A percentile compares a stretch with the other conserved stretches of the same genome.
Evolutionary conservation across 2,797 vertebrate genomes (phyloP).

Genomic region (Malacoraja senta): DNA sequence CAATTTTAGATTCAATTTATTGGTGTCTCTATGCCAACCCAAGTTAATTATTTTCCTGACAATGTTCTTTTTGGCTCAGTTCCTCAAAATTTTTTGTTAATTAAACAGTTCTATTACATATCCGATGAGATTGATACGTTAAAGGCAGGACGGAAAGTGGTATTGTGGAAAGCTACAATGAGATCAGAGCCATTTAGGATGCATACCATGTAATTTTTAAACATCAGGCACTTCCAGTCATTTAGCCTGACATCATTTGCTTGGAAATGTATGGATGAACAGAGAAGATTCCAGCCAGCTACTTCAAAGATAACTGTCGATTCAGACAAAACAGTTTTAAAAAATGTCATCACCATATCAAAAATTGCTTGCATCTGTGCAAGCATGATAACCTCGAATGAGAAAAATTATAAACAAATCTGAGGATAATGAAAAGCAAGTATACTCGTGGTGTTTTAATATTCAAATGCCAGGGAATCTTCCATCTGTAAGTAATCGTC

Average conservation of each 20-base stretch:
- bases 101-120: not conserved
- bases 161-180: no score
- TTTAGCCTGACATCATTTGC: not conserved
- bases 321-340: conserved; percentile 9
- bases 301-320: not conserved
- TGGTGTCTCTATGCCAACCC: not conserved
- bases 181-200: not conserved
- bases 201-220: not conserved
- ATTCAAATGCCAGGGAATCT: conserved; percentile 10
- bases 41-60: not conserved
- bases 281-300: not conserved
- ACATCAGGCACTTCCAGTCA: not conserved
- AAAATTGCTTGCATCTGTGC: not conserved
- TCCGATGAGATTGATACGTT: not conserved
- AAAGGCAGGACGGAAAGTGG: not conserved
- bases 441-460: conserved; percentile 7
- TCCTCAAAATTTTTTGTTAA: not conserved
- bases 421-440: conserved; percentile 10
- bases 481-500: conserved; percentile 32
- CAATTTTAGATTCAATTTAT: not conserved
- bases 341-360: not conserved
- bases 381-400: conserved; percentile 5
- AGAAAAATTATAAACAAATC: not conserved
- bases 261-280: not conserved
- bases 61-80: not conserved